Percentiles rank a stretch among this genome's conserved stretches.
phyloP scores from a whole-genome alignment of 2,113 vertebrate genomes.

The Gobius niger region DNA sequence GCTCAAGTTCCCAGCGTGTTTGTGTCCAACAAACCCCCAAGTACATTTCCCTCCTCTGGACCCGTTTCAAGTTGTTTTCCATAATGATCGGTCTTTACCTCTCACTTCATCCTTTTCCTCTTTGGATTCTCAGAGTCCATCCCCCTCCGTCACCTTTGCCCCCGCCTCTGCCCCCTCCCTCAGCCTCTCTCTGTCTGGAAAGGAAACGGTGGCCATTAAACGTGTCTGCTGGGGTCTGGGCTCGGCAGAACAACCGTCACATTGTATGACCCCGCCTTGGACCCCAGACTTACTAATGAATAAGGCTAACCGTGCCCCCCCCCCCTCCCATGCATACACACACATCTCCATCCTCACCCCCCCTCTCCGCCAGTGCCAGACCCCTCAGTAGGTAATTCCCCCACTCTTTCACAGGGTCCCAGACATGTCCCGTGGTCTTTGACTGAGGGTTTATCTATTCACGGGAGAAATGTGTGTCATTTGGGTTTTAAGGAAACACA shows the following conservation, averaged over 20 bases:
- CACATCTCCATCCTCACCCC: constrained; percentile 41
- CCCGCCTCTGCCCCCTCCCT: constrained; percentile 22
- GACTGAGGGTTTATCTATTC: constrained; percentile 77
- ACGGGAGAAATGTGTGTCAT: constrained; percentile 78
- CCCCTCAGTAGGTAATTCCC: constrained; percentile 74
- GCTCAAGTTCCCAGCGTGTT: constrained; percentile 11
- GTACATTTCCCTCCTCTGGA: constrained; percentile 15
- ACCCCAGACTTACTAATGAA: constrained; percentile 79
- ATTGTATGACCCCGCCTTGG: constrained; percentile 77
- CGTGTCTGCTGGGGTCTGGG: constrained; percentile 73
- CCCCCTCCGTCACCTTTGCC: constrained; percentile 51
- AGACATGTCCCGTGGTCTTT: constrained; percentile 75
- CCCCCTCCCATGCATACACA: constrained; percentile 7
- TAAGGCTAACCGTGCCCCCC: constrained; percentile 57
- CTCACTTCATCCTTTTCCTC: constrained; percentile 42
- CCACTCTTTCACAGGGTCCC: constrained; percentile 74
- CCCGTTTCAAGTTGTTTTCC: constrained; percentile 20
- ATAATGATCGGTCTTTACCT: constrained; percentile 17
- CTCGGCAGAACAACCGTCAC: constrained; percentile 77
- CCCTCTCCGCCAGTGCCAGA: constrained; percentile 60
- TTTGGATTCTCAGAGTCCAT: constrained; percentile 45
- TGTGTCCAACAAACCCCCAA: constrained; percentile 20
- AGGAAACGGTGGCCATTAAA: constrained; percentile 77
- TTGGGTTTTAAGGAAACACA: constrained; percentile 72
- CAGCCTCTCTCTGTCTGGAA: constrained; percentile 67